Evolutionary conservation across 2,888 invertebrate genomes (phyloP), one percentile per base, ranked within the genome.

Genomic region (Mythimna vitellina): DNA sequence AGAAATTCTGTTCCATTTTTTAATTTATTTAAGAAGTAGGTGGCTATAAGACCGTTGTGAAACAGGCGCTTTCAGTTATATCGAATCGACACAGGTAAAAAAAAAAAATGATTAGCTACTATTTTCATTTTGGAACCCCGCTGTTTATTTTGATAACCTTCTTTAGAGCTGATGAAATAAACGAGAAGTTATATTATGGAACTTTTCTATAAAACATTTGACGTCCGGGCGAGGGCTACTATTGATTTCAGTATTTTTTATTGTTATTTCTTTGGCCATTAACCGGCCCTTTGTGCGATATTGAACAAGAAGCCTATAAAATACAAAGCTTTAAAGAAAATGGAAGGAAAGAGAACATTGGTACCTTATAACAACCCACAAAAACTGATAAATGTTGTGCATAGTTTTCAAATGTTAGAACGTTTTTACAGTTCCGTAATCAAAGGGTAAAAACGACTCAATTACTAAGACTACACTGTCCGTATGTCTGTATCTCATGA

Each of bases 221-320:
- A 64, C 22, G 49, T 56, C 61, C 12, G 12, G 29, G 29, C 22
- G 64, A 56, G 29, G 51, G 51, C 25, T 65, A n/a, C 35, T 57
- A 78, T 38, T 67, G 61, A 78, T 61, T 78, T 68, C 64, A 62
- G 78, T 78, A 57, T 54, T 73, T 73, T 78, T 73, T 69, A 78
- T 78, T 68, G 73, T 78, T 78, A 68, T 68, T 77, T 64, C 60
- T 32, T 65, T 51, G 29, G 68, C 77, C 53, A 78, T 68, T 62
- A 68, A 62, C 22, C 0, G 46, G 25, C 35, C 61, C 25, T 78
- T 78, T 78, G 68, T 78, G 42, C 60, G 42, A 53, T 65, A 68
- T 68, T 54, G 73, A 73, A 73, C 68, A 57, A 57, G 64, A 78
- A 68, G 25, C 61, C 68, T 35, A 62, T 73, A 62, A 73, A 78